A percentile compares a stretch with the other conserved stretches of the same genome.
Evolutionary conservation across 2,113 vertebrate genomes (phyloP).

Genomic region (Tiliqua scincoides): DNA sequence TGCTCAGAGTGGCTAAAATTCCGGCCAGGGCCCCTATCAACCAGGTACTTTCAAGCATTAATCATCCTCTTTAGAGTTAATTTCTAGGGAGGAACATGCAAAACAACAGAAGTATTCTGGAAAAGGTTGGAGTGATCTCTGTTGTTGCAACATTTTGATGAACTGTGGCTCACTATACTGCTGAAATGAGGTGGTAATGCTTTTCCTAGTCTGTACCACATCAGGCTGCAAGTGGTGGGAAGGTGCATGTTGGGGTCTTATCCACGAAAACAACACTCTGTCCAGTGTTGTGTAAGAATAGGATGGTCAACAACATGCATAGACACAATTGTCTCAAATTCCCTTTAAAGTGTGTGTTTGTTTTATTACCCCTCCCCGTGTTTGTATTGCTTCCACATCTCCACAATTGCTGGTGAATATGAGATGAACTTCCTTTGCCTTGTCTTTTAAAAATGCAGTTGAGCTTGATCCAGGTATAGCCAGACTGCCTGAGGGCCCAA

Average conservation of each 20-base stretch:
- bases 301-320: no score
- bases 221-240: neutral
- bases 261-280: neutral
- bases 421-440: neutral
- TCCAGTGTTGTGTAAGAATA: neutral
- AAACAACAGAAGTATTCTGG: neutral
- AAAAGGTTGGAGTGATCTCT: neutral
- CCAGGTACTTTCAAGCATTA: neutral
- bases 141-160: neutral
- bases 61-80: no score
- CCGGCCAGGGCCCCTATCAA: no score
- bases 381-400: neutral
- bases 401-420: neutral
- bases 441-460: neutral
- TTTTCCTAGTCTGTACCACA: neutral
- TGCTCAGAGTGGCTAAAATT: no score
- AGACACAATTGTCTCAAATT: no score
- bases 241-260: neutral
- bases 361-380: neutral
- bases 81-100: neutral
- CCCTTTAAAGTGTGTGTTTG: no score
- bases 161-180: neutral
- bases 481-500: neutral
- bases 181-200: neutral
- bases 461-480: neutral